Percentiles rank a stretch among this genome's conserved stretches.
phyloP scores from a whole-genome alignment of 2,888 invertebrate genomes.

The Melieria omissa region DNA sequence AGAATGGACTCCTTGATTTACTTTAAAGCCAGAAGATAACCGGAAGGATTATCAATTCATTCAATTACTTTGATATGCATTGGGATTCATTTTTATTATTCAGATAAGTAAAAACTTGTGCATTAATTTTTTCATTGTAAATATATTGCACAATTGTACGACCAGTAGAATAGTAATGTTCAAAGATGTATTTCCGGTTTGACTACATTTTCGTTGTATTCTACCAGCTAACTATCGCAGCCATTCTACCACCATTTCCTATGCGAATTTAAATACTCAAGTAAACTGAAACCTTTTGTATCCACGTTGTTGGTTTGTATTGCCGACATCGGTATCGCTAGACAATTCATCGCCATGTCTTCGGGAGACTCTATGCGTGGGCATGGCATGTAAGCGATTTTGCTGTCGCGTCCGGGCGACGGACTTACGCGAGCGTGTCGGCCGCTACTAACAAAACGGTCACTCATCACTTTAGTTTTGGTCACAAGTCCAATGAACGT shows the following conservation, averaged over 20 bases:
- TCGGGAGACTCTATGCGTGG: conserved; percentile 64
- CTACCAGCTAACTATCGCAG: too few relatives aligned
- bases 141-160: too few relatives aligned
- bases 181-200: too few relatives aligned
- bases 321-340: conserved; percentile 67
- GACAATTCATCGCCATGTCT: conserved; percentile 57
- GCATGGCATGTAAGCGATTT: conserved; percentile 66
- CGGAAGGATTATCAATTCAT: too few relatives aligned
- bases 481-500: neutral
- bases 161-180: too few relatives aligned
- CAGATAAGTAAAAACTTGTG: too few relatives aligned
- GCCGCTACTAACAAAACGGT: conserved; percentile 54
- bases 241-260: neutral
- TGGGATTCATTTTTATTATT: too few relatives aligned
- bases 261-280: neutral
- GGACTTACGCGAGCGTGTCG: conserved; percentile 66
- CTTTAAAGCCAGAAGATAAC: too few relatives aligned
- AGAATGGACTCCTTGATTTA: too few relatives aligned
- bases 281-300: conserved; percentile 48
- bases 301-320: conserved; percentile 62
- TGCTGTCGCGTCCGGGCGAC: conserved; percentile 64
- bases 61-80: too few relatives aligned
- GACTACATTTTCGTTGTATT: too few relatives aligned
- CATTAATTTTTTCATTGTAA: too few relatives aligned
- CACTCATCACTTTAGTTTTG: conserved; percentile 52